A percentile compares a stretch with the other conserved stretches of the same genome.
phyloP scores from a whole-genome alignment of 2,797 vertebrate species.

The Calcarius lapponicus region DNA sequence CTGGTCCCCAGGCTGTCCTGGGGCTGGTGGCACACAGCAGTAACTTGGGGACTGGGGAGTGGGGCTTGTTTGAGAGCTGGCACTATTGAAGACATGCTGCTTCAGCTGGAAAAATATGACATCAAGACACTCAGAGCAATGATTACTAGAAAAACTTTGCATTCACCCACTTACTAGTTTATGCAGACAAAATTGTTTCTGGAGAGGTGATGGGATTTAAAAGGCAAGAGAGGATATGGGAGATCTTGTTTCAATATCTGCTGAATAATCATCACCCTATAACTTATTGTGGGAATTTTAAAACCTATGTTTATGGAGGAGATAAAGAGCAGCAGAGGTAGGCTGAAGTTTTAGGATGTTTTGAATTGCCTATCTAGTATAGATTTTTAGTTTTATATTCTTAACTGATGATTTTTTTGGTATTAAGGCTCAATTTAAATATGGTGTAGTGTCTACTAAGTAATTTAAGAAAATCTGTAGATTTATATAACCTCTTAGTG shows the following conservation, averaged over 20 bases:
- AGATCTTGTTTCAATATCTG: background rate
- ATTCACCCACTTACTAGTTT: background rate
- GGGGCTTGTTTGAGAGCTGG: background rate
- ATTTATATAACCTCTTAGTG: background rate
- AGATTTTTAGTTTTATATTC: background rate
- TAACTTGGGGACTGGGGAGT: background rate
- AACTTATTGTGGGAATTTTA: background rate
- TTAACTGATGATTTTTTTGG: background rate
- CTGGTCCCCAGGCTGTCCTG: background rate
- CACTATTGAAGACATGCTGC: fast-evolving
- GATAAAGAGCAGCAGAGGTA: background rate
- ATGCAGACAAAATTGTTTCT: background rate
- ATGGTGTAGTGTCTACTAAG: background rate
- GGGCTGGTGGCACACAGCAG: background rate
- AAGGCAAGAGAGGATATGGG: background rate
- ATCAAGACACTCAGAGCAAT: background rate
- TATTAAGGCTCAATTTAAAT: background rate
- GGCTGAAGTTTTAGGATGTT: background rate
- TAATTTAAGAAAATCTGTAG: background rate
- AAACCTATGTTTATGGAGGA: background rate
- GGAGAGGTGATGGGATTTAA: background rate
- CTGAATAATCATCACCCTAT: background rate
- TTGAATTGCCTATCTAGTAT: background rate
- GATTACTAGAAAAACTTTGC: background rate
- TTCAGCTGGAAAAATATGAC: background rate